Evolutionary conservation across 2,888 invertebrate genomes (phyloP), one percentile per base, ranked within the genome.

Genomic region (Tetanocera ferruginea): DNA sequence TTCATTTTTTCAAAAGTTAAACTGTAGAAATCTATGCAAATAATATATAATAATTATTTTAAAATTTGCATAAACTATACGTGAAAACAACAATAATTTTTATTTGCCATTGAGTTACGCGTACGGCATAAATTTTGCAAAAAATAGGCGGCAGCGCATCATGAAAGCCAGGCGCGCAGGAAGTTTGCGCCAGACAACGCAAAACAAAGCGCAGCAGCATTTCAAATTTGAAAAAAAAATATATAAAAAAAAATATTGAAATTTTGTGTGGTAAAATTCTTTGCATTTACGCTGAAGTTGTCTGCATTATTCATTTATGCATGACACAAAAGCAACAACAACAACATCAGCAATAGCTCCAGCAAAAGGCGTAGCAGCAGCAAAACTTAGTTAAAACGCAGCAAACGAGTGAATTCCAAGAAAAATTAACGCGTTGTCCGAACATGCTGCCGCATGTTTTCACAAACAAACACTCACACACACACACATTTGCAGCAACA

Each of bases 41-140:
- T 28, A 34, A 34, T 34, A n/a, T n/a, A 17, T 2, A 64, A 64
- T 34, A n/a, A 43, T n/a, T 64, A 64, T 37, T 37, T 4, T 28
- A 31, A 34, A 31, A 69, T 17, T 43, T 43, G 43, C 43, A 43
- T 43, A 3, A 43, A 43, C 11, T 2, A 43, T 43, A 37, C 8
- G 9, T 19, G 25, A 19, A 51, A 37, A 69, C 17, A 51, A 69
- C 51, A 69, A 25, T 5, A 62, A 14, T 3, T 3, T 11, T 43
- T 23, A 73, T 62, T 73, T 57, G 73, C 62, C 73, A 73, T 73
- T 73, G 73, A 73, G 17, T 25, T 43, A 73, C 73, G 73, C 62
- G 62, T 19, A 17, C 49, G 62, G 73, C 43, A 73, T 73, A 51
- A 64, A 69, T 51, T 69, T 69, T 51, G 25, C 28, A 11, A 17